phyloP scores from a whole-genome alignment of 2,113 vertebrate genomes.

The Leucoraja erinaceus region DNA sequence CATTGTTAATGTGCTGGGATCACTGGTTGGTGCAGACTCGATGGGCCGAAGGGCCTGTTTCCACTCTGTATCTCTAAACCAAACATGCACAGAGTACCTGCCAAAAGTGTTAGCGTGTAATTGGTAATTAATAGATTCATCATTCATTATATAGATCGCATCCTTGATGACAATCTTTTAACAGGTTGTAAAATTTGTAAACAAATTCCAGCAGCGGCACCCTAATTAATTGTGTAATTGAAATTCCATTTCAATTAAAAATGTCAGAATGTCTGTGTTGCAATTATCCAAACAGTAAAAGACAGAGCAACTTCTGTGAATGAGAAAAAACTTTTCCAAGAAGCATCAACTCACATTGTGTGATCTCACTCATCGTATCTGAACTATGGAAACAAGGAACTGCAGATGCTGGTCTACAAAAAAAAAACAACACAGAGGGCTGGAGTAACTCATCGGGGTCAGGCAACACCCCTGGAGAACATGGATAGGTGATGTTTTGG shows the following conservation, averaged over 20 bases:
- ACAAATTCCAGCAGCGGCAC: background rate
- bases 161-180: constrained; percentile 13
- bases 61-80: no score
- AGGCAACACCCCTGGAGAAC: no score
- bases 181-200: constrained; percentile 25
- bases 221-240: constrained; percentile 21
- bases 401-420: no score
- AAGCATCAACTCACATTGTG: background rate
- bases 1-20: no score
- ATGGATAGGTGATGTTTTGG: no score
- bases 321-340: no score
- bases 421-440: no score
- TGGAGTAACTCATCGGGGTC: no score
- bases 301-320: background rate
- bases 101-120: constrained; percentile 16
- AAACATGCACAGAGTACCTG: background rate
- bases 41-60: no score
- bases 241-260: constrained; percentile 26
- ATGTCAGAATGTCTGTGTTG: background rate
- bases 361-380: background rate
- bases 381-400: background rate
- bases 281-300: background rate
- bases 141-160: constrained; percentile 30
- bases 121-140: constrained; percentile 23
- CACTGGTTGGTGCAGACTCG: no score